These are phyloP conservation scores for Apodemus sylvaticus DNA, from an alignment of 2,113 vertebrate species.

Conservation along the genomic window DNA sequence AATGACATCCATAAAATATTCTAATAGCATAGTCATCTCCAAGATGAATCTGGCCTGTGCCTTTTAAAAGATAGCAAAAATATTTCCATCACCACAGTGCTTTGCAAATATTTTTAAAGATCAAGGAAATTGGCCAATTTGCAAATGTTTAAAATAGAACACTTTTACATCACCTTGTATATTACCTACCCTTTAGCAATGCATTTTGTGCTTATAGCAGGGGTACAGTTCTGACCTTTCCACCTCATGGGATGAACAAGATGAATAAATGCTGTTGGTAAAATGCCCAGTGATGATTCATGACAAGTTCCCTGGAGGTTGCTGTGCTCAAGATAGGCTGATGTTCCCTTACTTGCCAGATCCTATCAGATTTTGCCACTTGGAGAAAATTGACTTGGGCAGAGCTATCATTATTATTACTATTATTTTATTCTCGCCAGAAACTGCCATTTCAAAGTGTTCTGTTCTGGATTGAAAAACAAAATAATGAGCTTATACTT, in stretches of 20 bases:
- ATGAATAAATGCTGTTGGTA: slow-evolving; percentile 32
- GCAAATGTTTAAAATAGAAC: slow-evolving; percentile 72
- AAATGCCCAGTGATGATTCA: slow-evolving; percentile 21
- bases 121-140: slow-evolving; percentile 74
- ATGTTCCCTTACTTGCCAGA: background rate
- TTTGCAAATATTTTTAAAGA: slow-evolving; percentile 75
- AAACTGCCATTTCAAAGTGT: slow-evolving; percentile 63
- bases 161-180: slow-evolving; percentile 68
- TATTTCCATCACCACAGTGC: slow-evolving; percentile 48
- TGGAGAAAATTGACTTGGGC: slow-evolving; percentile 75
- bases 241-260: background rate
- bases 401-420: slow-evolving; percentile 69
- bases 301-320: slow-evolving; percentile 24
- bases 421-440: slow-evolving; percentile 64
- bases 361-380: slow-evolving; percentile 62
- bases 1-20: slow-evolving; percentile 52
- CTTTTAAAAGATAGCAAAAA: slow-evolving; percentile 74
- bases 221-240: background rate
- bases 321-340: background rate
- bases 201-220: slow-evolving; percentile 53
- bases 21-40: slow-evolving; percentile 36
- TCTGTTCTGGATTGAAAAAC: slow-evolving; percentile 77
- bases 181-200: slow-evolving; percentile 62
- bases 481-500: slow-evolving; percentile 81
- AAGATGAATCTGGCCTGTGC: slow-evolving; percentile 68